These are phyloP conservation scores for Caenorhabditis uteleia DNA, from an alignment of 2,888 invertebrate species.

Conservation along the genomic window DNA sequence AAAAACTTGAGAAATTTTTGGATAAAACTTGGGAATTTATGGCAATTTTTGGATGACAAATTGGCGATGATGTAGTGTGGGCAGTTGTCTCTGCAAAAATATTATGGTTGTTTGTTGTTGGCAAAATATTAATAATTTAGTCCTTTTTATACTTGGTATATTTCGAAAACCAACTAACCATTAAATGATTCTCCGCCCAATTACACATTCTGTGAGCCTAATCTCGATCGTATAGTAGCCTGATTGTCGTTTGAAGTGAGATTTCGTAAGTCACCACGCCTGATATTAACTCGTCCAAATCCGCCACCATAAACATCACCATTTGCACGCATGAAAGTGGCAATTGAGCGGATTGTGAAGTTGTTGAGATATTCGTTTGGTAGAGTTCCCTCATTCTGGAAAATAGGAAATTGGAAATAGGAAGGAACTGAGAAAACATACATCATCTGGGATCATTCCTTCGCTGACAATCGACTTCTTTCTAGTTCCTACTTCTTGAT, in stretches of 20 bases:
- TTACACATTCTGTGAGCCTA: no score
- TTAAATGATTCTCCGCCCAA: no score
- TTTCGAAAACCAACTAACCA: no score
- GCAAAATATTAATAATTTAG: no score
- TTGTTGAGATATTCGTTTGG: conserved; percentile 51
- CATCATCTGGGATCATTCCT: conserved; percentile 32
- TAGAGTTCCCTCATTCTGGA: conserved; percentile 20
- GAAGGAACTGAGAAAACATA: background rate
- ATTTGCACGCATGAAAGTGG: conserved; percentile 52
- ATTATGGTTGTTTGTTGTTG: no score
- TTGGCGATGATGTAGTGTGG: no score
- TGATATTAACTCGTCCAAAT: conserved; percentile 50
- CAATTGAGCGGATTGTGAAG: conserved; percentile 55
- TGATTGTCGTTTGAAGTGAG: conserved; percentile 20
- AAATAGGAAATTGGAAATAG: background rate
- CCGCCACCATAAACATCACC: conserved; percentile 56
- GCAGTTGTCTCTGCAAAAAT: no score
- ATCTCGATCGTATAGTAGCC: conserved; percentile 21
- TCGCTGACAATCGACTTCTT: conserved; percentile 24
- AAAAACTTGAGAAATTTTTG: no score
- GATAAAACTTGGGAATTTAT: no score
- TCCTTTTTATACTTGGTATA: no score
- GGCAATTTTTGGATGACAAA: no score
- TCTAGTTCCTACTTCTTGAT: conserved; percentile 8
- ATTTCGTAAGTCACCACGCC: conserved; percentile 44